Conservation (phyloP, 2,888 invertebrate species). For the Phytoseiulus persimilis region DNA sequence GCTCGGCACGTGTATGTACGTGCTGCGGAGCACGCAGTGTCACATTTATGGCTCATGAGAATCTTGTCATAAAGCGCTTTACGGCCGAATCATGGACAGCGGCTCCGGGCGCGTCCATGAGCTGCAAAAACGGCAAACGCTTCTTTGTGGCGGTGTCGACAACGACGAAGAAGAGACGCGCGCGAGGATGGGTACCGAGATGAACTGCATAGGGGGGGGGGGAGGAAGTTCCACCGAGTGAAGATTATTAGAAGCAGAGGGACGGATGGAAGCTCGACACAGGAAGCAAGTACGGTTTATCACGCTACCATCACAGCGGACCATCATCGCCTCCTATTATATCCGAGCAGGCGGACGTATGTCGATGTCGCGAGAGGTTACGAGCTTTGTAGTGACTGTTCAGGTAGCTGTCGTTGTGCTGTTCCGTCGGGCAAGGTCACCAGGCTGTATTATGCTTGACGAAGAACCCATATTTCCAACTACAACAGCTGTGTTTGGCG, state of each 20-base stretch:
- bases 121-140: not conserved
- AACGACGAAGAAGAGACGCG: not conserved
- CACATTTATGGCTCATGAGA: not conserved
- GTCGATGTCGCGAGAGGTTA: not conserved
- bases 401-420: not conserved
- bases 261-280: not conserved
- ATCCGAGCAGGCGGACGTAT: not conserved
- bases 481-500: too few relatives aligned
- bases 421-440: too few relatives aligned
- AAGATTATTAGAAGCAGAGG: not conserved
- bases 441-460: too few relatives aligned
- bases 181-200: not conserved
- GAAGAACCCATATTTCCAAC: too few relatives aligned
- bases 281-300: not conserved
- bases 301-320: not conserved
- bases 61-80: conserved; percentile 5
- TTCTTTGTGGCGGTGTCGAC: not conserved
- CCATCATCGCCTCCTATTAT: not conserved
- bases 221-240: not conserved
- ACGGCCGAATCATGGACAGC: conserved; percentile 5
- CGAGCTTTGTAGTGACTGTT: not conserved
- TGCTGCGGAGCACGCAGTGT: not conserved
- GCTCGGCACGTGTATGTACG: not conserved
- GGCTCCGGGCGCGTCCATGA: not conserved
- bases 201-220: too few relatives aligned